Evolutionary conservation across 1,140 invertebrate species (phyloP).

Genomic region (Lutraria rhynchaena): DNA sequence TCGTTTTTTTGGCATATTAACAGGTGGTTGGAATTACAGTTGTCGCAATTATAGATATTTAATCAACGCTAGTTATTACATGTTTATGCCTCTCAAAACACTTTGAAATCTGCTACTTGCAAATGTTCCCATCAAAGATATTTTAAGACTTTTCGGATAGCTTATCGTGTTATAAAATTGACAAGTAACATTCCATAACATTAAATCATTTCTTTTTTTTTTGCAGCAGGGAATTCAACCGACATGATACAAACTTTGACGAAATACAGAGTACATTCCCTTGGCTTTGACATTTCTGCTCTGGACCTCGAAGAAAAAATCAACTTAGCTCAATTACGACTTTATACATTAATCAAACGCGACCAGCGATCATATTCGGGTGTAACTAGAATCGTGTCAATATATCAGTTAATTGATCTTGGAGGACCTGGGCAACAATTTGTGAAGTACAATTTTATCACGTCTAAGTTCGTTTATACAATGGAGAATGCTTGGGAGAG

Average conservation of each 20-base stretch:
- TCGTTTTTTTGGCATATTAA: too few species aligned
- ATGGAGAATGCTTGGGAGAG: constrained; percentile 55
- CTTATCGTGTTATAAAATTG: too few species aligned
- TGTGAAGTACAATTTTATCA: constrained; percentile 24
- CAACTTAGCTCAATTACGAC: constrained; percentile 37
- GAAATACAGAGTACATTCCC: constrained; percentile 45
- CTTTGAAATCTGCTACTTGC: too few species aligned
- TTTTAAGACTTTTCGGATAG: too few species aligned
- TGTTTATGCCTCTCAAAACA: too few species aligned
- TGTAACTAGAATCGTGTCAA: constrained; percentile 33
- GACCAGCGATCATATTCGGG: constrained; percentile 39
- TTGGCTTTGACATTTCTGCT: constrained; percentile 46
- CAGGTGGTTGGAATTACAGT: too few species aligned
- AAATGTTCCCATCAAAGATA: too few species aligned
- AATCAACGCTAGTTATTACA: too few species aligned
- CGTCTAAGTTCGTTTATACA: constrained; percentile 40
- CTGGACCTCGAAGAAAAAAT: constrained; percentile 37
- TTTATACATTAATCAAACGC: constrained; percentile 40
- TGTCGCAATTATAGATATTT: too few species aligned
- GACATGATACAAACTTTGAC: not conserved
- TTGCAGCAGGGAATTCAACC: constrained; percentile 7
- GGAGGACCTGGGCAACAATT: not conserved
- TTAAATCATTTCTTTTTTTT: not conserved
- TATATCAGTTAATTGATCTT: constrained; percentile 38
- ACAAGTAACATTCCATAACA: too few species aligned